Conservation (phyloP, 1,140 invertebrate genomes). For the Halictus rubicundus region DNA sequence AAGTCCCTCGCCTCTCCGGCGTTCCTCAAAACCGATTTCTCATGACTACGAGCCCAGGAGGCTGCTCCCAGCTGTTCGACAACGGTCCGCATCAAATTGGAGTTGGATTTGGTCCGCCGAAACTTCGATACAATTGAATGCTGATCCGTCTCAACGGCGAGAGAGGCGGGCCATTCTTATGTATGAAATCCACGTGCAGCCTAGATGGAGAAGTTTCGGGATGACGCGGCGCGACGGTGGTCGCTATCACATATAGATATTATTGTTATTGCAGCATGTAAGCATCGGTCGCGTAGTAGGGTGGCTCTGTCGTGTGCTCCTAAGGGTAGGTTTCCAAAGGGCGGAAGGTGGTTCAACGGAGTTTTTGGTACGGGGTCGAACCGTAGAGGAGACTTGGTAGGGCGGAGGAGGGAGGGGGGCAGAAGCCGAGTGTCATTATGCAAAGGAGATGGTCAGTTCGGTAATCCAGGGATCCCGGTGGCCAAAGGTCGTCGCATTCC, state of each 20-base stretch:
- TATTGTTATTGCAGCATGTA: conserved; percentile 67
- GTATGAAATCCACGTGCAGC: conserved; percentile 72
- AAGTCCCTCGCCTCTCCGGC: neutral
- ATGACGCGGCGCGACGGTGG: conserved; percentile 23
- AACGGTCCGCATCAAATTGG: conserved; percentile 20
- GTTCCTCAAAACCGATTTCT: neutral
- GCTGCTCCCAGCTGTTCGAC: neutral
- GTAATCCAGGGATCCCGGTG: conserved; percentile 71
- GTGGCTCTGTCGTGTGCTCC: conserved; percentile 25
- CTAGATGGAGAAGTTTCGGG: conserved; percentile 28
- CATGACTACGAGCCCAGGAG: no score
- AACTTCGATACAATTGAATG: conserved; percentile 72
- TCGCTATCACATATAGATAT: conserved; percentile 60
- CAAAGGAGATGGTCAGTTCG: conserved; percentile 79
- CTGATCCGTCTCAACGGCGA: conserved; percentile 61
- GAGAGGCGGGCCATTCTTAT: conserved; percentile 56
- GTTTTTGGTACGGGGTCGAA: conserved; percentile 35
- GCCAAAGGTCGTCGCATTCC: conserved; percentile 71
- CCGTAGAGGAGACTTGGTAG: conserved; percentile 16
- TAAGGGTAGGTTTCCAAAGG: no score
- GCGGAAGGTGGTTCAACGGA: conserved; percentile 14
- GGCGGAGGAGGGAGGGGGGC: no score
- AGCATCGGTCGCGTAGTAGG: conserved; percentile 23
- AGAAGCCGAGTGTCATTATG: conserved; percentile 74
- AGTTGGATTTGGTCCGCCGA: conserved; percentile 17